A percentile compares a stretch with the other conserved stretches of the same genome.
Conservation (phyloP, 2,888 invertebrate species). For the Yponomeuta sedellus region DNA sequence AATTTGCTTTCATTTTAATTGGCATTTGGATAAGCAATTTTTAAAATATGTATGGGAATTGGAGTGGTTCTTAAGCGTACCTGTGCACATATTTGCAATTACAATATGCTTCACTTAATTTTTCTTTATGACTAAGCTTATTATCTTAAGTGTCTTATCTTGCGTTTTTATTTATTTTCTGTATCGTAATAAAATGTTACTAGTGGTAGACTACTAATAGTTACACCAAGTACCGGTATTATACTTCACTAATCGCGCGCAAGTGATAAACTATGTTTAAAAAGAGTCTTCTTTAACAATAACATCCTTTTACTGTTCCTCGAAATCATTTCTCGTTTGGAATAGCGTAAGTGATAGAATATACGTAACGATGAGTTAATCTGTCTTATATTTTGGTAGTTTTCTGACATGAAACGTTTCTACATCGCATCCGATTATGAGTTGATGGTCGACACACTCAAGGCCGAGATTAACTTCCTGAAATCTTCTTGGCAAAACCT, state of each 20-base stretch:
- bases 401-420: constrained; percentile 98
- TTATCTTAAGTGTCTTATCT: too few relatives aligned
- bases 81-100: neutral
- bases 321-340: too few relatives aligned
- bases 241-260: too few relatives aligned
- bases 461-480: constrained; percentile 97
- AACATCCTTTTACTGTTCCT: too few relatives aligned
- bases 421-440: constrained; percentile 99
- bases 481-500: constrained; percentile 99
- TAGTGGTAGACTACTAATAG: too few relatives aligned
- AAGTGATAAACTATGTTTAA: too few relatives aligned
- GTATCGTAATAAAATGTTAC: too few relatives aligned
- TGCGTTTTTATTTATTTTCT: too few relatives aligned
- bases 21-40: neutral
- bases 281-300: too few relatives aligned
- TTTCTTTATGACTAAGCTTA: neutral
- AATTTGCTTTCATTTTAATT: neutral
- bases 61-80: neutral
- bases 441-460: constrained; percentile 97
- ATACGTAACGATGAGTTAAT: neutral
- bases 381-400: constrained; percentile 74
- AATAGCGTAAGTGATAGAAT: too few relatives aligned
- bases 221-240: too few relatives aligned
- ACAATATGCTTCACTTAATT: neutral
- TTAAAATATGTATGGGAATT: neutral